Evolutionary conservation across 2,113 vertebrate species (phyloP).

Genomic region (Nycticorax nycticorax): DNA sequence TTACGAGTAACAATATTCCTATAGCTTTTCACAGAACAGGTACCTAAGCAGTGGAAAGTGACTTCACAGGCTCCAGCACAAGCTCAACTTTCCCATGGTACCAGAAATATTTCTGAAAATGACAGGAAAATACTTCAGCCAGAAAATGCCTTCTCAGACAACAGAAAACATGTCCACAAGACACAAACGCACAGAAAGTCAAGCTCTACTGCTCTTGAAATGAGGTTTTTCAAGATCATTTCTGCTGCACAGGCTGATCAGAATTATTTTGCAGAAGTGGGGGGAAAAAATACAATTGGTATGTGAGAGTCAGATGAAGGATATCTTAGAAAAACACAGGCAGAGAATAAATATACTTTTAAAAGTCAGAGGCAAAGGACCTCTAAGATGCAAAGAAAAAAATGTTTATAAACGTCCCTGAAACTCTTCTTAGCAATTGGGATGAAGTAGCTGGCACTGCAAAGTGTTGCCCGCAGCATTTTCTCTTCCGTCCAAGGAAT

Average conservation of each 20-base stretch:
- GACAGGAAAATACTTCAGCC: neutral
- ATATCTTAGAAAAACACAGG: neutral
- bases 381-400: fast-evolving
- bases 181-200: neutral
- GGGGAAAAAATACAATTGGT: neutral
- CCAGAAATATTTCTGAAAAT: neutral
- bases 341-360: neutral
- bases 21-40: neutral
- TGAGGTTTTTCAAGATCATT: neutral
- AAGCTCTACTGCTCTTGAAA: neutral
- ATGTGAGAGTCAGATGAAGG: neutral
- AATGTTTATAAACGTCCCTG: neutral
- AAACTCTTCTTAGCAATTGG: neutral
- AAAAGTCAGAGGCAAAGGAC: neutral
- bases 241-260: neutral
- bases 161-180: neutral
- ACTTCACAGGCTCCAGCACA: neutral
- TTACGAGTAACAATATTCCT: neutral
- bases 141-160: neutral
- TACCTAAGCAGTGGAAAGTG: neutral
- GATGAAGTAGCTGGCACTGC: neutral
- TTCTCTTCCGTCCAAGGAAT: neutral
- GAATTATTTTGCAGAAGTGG: neutral
- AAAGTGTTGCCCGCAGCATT: neutral
- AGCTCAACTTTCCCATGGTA: neutral